A percentile compares a stretch with the other conserved stretches of the same genome.
phyloP scores from a whole-genome alignment of 2,797 vertebrate genomes.

The Cyprinodon diabolis region DNA sequence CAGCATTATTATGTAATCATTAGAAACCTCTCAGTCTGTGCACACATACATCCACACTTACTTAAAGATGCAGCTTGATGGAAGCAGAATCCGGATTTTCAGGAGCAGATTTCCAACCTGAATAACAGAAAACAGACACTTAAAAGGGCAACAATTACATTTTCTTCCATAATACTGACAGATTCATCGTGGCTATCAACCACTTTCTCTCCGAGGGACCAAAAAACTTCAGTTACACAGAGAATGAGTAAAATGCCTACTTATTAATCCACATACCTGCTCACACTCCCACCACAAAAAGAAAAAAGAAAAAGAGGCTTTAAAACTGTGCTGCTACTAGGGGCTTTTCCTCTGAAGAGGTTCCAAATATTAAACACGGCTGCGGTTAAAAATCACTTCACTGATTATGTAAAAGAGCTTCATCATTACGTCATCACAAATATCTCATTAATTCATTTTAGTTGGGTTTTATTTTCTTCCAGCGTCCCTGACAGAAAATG shows the following conservation, averaged over 20 bases:
- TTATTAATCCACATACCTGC: not conserved
- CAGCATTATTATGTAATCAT: not conserved
- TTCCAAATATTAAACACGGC: not conserved
- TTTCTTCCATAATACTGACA: not conserved
- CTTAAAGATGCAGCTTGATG: constrained; percentile 34
- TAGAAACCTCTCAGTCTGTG: not conserved
- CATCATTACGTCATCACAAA: not conserved
- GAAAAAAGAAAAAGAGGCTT: not conserved
- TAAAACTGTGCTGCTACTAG: not conserved
- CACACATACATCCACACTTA: constrained; percentile 10
- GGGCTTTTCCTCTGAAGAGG: not conserved
- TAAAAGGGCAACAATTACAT: constrained; percentile 24
- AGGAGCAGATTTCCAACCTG: constrained; percentile 41
- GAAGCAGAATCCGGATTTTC: constrained; percentile 10
- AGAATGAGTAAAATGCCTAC: not conserved
- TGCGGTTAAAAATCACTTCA: not conserved
- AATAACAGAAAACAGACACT: constrained; percentile 29
- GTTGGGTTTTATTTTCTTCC: too few relatives aligned
- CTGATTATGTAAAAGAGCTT: not conserved
- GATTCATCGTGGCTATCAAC: not conserved
- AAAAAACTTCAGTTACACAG: not conserved
- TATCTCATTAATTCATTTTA: not conserved
- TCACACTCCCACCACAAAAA: too few relatives aligned
- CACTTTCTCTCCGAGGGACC: not conserved
- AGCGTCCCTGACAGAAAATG: not conserved